Evolutionary conservation across 2,797 vertebrate genomes (phyloP).

Genomic region (Siniperca scherzeri): DNA sequence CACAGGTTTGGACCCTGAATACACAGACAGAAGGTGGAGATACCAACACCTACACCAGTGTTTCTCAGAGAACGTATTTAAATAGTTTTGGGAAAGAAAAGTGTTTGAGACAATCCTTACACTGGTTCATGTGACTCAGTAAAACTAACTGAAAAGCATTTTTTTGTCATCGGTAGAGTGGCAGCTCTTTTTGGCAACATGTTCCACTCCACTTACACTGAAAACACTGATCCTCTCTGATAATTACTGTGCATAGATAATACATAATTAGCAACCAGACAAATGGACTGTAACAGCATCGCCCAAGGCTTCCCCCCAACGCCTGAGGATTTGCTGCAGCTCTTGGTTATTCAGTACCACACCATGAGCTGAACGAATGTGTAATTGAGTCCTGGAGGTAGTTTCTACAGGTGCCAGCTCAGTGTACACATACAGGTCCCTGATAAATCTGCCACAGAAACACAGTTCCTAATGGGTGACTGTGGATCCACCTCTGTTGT

Average conservation of each 20-base stretch:
- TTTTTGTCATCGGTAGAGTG: slow-evolving; percentile 1
- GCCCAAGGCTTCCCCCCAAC: slow-evolving; percentile 41
- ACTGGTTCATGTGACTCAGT: neutral
- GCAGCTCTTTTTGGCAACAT: slow-evolving; percentile 24
- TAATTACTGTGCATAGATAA: slow-evolving; percentile 42
- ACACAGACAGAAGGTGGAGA: neutral
- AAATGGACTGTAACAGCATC: slow-evolving; percentile 41
- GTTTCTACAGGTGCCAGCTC: slow-evolving; percentile 36
- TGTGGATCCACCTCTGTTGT: slow-evolving; percentile 25
- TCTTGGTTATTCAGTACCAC: slow-evolving; percentile 45
- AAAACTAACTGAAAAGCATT: slow-evolving; percentile 1
- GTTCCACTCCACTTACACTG: slow-evolving; percentile 28
- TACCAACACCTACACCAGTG: neutral
- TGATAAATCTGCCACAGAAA: slow-evolving; percentile 44
- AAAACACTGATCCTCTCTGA: slow-evolving; percentile 33
- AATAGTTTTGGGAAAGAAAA: neutral
- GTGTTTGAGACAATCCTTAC: neutral
- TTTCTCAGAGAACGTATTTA: neutral
- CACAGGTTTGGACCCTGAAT: neutral
- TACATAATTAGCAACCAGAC: slow-evolving; percentile 40
- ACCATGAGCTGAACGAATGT: slow-evolving; percentile 37
- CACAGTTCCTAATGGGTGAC: slow-evolving; percentile 8
- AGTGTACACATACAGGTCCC: slow-evolving; percentile 10
- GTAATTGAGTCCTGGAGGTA: slow-evolving; percentile 35
- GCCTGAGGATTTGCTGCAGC: slow-evolving; percentile 46